phyloP scores from a whole-genome alignment of 92 coral and sea anemone genomes.

The Ricordea florida region DNA sequence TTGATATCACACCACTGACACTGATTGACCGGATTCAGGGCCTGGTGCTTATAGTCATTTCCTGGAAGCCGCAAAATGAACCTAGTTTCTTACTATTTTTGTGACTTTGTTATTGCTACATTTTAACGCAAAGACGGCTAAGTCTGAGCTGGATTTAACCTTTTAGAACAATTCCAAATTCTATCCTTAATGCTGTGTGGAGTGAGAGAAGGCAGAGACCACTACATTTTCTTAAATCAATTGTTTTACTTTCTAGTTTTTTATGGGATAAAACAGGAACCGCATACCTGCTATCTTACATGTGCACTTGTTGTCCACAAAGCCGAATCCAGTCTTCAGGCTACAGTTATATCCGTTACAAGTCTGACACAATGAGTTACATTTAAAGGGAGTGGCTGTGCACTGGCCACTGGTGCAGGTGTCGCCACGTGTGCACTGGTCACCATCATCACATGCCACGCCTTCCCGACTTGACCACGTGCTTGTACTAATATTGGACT shows the following conservation, averaged over 20 bases:
- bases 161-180: too few species aligned
- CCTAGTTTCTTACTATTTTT: too few species aligned
- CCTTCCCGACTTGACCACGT: slow-evolving; percentile 75
- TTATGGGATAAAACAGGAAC: too few species aligned
- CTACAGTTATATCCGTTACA: slow-evolving; percentile 81
- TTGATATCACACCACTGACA: slow-evolving; percentile 91
- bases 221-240: not conserved
- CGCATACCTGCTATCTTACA: slow-evolving; percentile 77
- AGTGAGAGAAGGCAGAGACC: too few species aligned
- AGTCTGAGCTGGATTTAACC: too few species aligned
- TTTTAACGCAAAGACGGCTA: too few species aligned
- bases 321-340: slow-evolving; percentile 78
- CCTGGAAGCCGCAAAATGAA: slow-evolving; percentile 27
- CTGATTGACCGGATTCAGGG: slow-evolving; percentile 66
- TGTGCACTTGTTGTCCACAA: slow-evolving; percentile 69
- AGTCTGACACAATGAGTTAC: slow-evolving; percentile 74
- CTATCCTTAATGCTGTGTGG: too few species aligned
- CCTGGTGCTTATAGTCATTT: slow-evolving; percentile 64
- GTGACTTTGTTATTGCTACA: too few species aligned
- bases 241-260: not conserved
- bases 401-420: slow-evolving; percentile 79
- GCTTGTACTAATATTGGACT: slow-evolving; percentile 56
- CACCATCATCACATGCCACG: slow-evolving; percentile 74
- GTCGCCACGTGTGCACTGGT: slow-evolving; percentile 81
- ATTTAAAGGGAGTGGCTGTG: slow-evolving; percentile 66